Evolutionary conservation across 2,113 vertebrate species (phyloP).

Genomic region (Equus quagga): DNA sequence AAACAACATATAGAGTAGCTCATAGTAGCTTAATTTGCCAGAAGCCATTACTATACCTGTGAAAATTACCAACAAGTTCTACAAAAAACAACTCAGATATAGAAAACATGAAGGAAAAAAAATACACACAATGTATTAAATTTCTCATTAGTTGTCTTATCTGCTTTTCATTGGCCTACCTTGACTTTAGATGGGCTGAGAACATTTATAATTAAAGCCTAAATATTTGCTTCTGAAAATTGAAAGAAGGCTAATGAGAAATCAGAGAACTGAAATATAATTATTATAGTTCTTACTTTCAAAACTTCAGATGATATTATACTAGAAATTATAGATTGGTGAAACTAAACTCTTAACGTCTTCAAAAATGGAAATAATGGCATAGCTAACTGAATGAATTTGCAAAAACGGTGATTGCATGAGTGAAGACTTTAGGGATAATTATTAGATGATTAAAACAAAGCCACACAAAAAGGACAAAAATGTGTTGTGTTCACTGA

Average conservation of each 20-base stretch:
- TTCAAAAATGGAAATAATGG: background rate
- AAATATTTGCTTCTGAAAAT: slow-evolving; percentile 22
- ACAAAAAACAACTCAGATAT: background rate
- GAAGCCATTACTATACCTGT: background rate
- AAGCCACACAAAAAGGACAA: background rate
- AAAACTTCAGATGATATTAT: background rate
- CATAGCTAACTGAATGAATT: background rate
- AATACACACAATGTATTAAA: background rate
- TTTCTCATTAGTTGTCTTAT: background rate
- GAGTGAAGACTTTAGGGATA: background rate
- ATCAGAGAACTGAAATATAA: background rate
- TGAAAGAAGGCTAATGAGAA: background rate
- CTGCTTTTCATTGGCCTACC: background rate
- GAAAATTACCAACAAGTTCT: background rate
- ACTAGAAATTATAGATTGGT: background rate
- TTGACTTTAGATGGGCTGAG: background rate
- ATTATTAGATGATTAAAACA: slow-evolving; percentile 8
- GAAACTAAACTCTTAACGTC: background rate
- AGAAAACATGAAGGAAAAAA: background rate
- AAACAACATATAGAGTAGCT: background rate
- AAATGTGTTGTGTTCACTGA: background rate
- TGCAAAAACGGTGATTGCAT: background rate
- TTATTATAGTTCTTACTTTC: background rate
- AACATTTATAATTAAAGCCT: background rate
- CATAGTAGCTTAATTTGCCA: background rate